Base-by-base conservation (phyloP, 2,888 invertebrate genomes). In the Dryocosmus kuriphilus region DNA sequence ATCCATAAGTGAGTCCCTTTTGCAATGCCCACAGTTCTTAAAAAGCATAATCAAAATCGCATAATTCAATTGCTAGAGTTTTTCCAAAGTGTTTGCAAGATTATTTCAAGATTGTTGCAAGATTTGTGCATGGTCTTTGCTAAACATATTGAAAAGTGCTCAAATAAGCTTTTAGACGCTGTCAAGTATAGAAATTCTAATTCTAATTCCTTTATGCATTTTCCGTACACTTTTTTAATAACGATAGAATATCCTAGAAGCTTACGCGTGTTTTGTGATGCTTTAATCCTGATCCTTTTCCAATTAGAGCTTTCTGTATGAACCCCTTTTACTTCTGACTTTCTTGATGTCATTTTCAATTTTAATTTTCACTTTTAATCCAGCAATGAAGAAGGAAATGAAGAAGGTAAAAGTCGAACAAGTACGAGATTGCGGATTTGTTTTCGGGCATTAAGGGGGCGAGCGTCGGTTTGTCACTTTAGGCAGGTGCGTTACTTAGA, bases 401-500 rank as follows among this genome's bases (percentile, higher is more conserved):
- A 71, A 71, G 71, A 71, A 71, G 71, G 46, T 55, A 22, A 71
- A 71, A 27, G 71, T 71, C 30, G 71, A 71, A 71, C 46, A 71
- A 71, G 71, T 55, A 71, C 71, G 51, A 71, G 51, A 71, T 71
- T 51, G 71, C 71, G 51, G 32, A 71, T 30, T 71, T 51, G 11
- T 71, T 71, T 51, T 51, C 78, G 79, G 80, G 80, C 77, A 79
- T 80, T 80, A 79, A 77, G 80, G 57, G 79, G 79, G 79, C 80
- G 78, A 78, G 79, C 80, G 80, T 75, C 79, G 76, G 32, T 51
- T 67, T 55, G 74, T 71, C 30, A 51, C 60, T 75, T 46, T 77
- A 74, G 35, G 57, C 38, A 74, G 51, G 51, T 51, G 71, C 32
- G 71, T 46, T 30, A 51, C 9, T n/a, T 71, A 27, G 46, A 55